Percentiles rank a stretch among this genome's conserved stretches.
Conservation (phyloP, 2,888 invertebrate genomes). For the Leucophenga maculata region DNA sequence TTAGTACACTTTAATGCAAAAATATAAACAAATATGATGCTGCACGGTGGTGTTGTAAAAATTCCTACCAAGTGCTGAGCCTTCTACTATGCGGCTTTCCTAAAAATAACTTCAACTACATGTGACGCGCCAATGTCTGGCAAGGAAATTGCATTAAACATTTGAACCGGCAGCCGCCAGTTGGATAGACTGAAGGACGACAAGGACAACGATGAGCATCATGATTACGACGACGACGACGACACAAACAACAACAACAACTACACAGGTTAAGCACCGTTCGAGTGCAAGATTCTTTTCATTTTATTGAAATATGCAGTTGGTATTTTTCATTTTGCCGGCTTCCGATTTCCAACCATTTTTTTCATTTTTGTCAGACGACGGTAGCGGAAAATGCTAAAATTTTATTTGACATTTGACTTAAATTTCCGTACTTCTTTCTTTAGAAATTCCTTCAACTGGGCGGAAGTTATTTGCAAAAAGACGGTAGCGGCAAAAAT, state of each 20-base stretch:
- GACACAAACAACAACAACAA: conserved; percentile 16
- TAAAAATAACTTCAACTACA: too few species aligned
- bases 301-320: not conserved
- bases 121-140: conserved; percentile 48
- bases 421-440: not conserved
- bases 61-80: not conserved
- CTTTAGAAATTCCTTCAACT: not conserved
- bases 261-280: conserved; percentile 33
- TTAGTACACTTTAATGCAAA: conserved; percentile 9
- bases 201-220: not conserved
- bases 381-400: not conserved
- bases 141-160: conserved; percentile 61
- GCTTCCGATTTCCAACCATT: not conserved
- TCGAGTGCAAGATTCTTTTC: conserved; percentile 17
- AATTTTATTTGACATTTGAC: conserved; percentile 16
- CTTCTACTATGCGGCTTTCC: too few species aligned
- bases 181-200: not conserved
- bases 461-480: conserved; percentile 19
- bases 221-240: conserved; percentile 4
- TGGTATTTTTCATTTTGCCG: not conserved
- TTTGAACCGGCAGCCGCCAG: not conserved
- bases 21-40: conserved; percentile 44
- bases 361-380: conserved; percentile 7
- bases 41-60: not conserved
- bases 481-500: conserved; percentile 10